Base-by-base conservation (phyloP, 2,797 vertebrate genomes). In the Ficedula albicollis region DNA sequence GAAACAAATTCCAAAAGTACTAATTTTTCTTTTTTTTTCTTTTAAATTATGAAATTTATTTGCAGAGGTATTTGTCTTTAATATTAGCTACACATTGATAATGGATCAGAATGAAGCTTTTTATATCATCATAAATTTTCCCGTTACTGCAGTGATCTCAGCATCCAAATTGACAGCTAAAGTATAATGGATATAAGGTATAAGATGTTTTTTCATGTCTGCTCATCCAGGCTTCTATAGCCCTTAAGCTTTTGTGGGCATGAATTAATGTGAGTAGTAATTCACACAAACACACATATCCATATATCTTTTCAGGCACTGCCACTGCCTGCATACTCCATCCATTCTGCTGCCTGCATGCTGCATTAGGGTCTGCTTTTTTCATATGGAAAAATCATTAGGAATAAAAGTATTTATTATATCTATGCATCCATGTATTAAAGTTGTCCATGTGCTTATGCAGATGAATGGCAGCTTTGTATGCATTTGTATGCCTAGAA, bases 321-420 rank as follows among this genome's bases (percentile, higher is more conserved):
- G 44, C 15, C 64, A 26, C 56, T 90, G 52, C 63, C 70, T 84
- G 59, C 36, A 17, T 54, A 3, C 15, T 52, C 54, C 70, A 69
- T 81, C 74, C 63, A 1, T 84, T 89, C 80, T 89, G 63, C 84
- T 79, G 74, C 32, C 74, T 84, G 41, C 18, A 1, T 60, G 26
- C 70, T 79, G 21, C 74, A 18, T 78, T 84, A 90, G 58, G 25
- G 30, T 67, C 87, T 84, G 67, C 48, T 87, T 90, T 91, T 89
- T 77, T 82, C 60, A 77, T 43, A 52, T 6, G 54, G 82, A 92
- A 96, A 85, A 94, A 83, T 90, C 68, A 84, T 94, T 75, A 91
- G 58, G 46, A 1, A 91, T 86, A 87, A 68, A 52, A 15, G 0
- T 43, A 70, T 79, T 93, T 82, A 72, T 89, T 89, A 4, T 75